These are phyloP conservation scores for Momotus momota DNA, from an alignment of 2,797 vertebrate species.

Conservation along the genomic window DNA sequence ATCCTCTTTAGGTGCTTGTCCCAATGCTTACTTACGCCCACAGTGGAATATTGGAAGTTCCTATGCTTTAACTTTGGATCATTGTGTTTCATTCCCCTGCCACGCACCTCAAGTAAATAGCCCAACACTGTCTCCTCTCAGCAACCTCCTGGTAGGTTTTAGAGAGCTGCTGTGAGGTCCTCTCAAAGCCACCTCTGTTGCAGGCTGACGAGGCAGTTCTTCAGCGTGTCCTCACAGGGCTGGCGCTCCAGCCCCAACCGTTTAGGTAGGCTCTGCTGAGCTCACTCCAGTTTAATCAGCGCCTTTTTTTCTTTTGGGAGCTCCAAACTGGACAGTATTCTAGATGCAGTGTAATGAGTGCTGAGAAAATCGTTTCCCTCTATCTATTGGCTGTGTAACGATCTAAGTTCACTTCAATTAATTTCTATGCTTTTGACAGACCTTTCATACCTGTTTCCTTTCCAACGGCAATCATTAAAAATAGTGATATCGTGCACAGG, in stretches of 20 bases:
- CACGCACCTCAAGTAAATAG: neutral
- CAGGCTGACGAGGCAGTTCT: neutral
- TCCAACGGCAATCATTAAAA: neutral
- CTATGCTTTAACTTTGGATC: neutral
- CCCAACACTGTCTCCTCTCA: neutral
- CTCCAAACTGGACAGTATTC: neutral
- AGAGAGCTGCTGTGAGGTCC: neutral
- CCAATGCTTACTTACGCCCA: neutral
- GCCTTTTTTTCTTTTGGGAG: neutral
- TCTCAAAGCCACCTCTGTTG: neutral
- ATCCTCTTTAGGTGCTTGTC: neutral
- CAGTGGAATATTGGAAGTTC: neutral
- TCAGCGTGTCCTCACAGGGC: neutral
- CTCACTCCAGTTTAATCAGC: neutral
- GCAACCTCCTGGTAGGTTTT: neutral
- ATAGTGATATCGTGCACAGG: neutral
- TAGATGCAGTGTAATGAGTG: no score
- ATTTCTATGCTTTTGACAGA: neutral
- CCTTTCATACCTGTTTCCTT: neutral
- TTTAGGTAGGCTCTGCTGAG: neutral
- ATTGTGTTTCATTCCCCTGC: neutral
- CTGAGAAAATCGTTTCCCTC: neutral
- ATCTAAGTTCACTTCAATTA: neutral
- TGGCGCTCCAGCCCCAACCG: neutral
- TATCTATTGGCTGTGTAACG: neutral